These are phyloP conservation scores for Nemotelus pantherinus DNA, from an alignment of 2,888 invertebrate genomes.

Conservation along the genomic window DNA sequence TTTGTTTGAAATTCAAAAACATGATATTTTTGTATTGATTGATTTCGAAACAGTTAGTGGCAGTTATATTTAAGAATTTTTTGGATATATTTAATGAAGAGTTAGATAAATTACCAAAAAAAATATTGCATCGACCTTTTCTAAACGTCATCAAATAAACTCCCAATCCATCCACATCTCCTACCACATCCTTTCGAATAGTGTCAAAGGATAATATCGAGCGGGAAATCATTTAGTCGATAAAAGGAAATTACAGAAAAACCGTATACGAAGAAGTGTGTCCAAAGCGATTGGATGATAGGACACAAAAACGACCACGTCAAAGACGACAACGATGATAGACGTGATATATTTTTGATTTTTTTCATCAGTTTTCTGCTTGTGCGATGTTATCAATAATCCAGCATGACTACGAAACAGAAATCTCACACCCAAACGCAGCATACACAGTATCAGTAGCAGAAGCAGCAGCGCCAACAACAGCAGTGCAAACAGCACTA, in stretches of 20 bases:
- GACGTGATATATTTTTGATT: conserved; percentile 46
- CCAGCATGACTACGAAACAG: neutral
- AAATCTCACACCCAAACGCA: neutral
- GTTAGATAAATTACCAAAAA: neutral
- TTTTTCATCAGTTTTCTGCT: conserved; percentile 38
- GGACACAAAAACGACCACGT: neutral
- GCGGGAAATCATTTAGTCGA: conserved; percentile 25
- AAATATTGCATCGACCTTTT: no score
- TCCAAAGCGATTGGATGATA: neutral
- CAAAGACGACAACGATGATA: conserved; percentile 40
- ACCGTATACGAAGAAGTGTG: conserved; percentile 4
- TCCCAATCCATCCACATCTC: neutral
- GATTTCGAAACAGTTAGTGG: neutral
- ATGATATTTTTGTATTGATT: neutral
- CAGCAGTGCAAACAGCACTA: no score
- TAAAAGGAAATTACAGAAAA: conserved; percentile 8
- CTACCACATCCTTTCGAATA: neutral
- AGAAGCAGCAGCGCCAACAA: no score
- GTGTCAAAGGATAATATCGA: conserved; percentile 28
- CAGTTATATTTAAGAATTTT: neutral
- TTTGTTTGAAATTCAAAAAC: neutral
- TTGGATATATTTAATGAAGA: neutral
- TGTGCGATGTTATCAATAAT: conserved; percentile 35
- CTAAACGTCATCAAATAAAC: neutral
- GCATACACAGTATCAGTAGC: neutral